A percentile compares a stretch with the other conserved stretches of the same genome.
Evolutionary conservation across 2,113 vertebrate species (phyloP).

Genomic region (Chiloscyllium plagiosum): DNA sequence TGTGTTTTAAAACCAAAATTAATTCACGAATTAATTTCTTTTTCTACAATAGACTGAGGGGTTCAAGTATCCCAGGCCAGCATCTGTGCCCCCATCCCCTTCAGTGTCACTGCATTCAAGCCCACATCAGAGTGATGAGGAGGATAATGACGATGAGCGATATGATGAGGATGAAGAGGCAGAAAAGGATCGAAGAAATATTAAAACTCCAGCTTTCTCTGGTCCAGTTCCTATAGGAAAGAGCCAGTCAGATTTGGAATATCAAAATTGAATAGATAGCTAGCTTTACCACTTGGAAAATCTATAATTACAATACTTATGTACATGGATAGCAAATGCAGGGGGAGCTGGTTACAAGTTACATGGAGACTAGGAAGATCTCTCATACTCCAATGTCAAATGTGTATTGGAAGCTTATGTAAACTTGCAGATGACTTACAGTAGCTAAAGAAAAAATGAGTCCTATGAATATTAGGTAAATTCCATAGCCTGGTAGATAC

Average conservation of each 20-base stretch:
- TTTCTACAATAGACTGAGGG: slow-evolving; percentile 67
- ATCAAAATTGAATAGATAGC: slow-evolving; percentile 56
- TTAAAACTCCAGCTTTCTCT: slow-evolving; percentile 72
- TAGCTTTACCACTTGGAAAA: neutral
- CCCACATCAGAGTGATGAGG: slow-evolving; percentile 78
- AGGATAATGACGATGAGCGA: slow-evolving; percentile 60
- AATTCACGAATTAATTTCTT: slow-evolving; percentile 34
- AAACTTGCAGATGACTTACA: neutral
- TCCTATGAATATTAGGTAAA: neutral
- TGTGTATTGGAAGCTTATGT: neutral
- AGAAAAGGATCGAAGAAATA: slow-evolving; percentile 79
- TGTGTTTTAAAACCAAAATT: no score
- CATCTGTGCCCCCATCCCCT: slow-evolving; percentile 89
- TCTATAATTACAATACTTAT: neutral
- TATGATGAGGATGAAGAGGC: slow-evolving; percentile 89
- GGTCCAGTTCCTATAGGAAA: slow-evolving; percentile 56
- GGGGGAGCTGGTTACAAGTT: neutral
- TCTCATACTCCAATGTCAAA: neutral
- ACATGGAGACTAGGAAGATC: no score
- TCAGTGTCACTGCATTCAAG: slow-evolving; percentile 78
- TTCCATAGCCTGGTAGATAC: neutral
- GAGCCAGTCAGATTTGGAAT: slow-evolving; percentile 70
- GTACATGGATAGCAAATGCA: neutral
- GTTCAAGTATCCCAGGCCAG: slow-evolving; percentile 80
- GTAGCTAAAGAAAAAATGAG: neutral